These are phyloP conservation scores for Sebastes matsubarae DNA, from an alignment of 2,797 vertebrate genomes.

Conservation along the genomic window DNA sequence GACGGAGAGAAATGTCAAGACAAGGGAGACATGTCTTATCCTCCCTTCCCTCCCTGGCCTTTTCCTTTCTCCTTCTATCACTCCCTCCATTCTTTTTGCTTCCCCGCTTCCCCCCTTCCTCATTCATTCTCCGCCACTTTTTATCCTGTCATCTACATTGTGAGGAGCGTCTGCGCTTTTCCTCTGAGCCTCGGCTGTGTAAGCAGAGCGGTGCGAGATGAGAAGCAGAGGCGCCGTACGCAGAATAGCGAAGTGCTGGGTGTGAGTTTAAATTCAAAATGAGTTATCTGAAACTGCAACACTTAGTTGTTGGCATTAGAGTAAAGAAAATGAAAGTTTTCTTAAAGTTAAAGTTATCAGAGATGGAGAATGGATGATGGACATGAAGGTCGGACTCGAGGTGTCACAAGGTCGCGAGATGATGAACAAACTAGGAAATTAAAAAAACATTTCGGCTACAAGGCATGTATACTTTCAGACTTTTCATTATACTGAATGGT, in stretches of 20 bases:
- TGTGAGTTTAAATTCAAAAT: slow-evolving; percentile 31
- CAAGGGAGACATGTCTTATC: slow-evolving; percentile 63
- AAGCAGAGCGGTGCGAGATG: slow-evolving; percentile 36
- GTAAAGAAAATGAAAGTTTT: neutral
- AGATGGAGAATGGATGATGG: neutral
- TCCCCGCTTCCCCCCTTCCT: slow-evolving; percentile 5
- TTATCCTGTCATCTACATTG: slow-evolving; percentile 74
- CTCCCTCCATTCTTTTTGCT: slow-evolving; percentile 42
- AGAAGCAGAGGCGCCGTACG: slow-evolving; percentile 19
- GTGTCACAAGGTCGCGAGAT: neutral
- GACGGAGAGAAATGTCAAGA: slow-evolving; percentile 72
- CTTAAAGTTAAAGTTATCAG: neutral
- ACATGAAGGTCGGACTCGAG: neutral
- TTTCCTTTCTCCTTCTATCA: slow-evolving; percentile 45
- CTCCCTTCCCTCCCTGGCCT: slow-evolving; percentile 60
- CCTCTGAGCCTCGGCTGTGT: slow-evolving; percentile 42
- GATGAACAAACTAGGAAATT: neutral
- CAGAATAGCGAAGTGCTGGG: slow-evolving; percentile 24
- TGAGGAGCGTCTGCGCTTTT: slow-evolving; percentile 31
- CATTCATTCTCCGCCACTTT: slow-evolving; percentile 41
- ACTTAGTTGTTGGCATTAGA: neutral
- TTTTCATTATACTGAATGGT: neutral
- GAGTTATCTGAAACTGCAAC: neutral
- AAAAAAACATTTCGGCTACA: neutral
- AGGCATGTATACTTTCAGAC: neutral